Percentiles rank a stretch among this genome's conserved stretches.
These are phyloP conservation scores for Muricea muricata DNA, from an alignment of 92 coral and sea anemone species.

Conservation along the genomic window DNA sequence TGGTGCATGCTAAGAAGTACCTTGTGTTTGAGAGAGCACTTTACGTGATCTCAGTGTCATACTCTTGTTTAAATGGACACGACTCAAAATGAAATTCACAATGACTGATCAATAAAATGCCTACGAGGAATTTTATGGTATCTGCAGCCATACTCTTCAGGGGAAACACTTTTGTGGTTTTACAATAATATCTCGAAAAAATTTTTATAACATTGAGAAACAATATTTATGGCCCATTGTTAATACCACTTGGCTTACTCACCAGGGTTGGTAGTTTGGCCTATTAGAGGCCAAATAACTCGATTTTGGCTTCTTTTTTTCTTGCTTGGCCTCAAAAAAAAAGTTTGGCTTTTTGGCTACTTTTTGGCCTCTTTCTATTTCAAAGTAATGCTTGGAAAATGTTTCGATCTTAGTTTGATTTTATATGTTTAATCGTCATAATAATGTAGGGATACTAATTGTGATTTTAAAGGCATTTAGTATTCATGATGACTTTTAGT, in stretches of 20 bases:
- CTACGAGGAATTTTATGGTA: not conserved
- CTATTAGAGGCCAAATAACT: no score
- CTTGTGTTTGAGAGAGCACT: not conserved
- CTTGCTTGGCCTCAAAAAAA: no score
- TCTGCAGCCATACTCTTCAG: not conserved
- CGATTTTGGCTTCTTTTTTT: no score
- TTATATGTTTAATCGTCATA: no score
- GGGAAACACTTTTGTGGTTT: not conserved
- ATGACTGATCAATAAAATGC: not conserved
- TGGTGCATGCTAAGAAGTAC: not conserved
- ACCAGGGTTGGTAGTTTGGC: no score
- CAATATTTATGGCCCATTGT: not conserved
- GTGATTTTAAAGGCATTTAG: no score
- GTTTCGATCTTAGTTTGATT: no score
- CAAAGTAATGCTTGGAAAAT: no score
- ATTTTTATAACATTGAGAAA: not conserved
- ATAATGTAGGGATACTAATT: no score
- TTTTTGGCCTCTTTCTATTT: no score
- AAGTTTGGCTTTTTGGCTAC: no score
- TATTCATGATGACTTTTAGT: no score
- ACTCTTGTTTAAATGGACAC: not conserved
- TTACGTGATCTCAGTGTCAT: not conserved
- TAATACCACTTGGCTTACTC: not conserved
- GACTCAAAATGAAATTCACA: not conserved
- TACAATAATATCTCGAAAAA: not conserved